A percentile compares a stretch with the other conserved stretches of the same genome.
Evolutionary conservation across 1,140 invertebrate species (phyloP).

Genomic region (Euborellia annulipes): DNA sequence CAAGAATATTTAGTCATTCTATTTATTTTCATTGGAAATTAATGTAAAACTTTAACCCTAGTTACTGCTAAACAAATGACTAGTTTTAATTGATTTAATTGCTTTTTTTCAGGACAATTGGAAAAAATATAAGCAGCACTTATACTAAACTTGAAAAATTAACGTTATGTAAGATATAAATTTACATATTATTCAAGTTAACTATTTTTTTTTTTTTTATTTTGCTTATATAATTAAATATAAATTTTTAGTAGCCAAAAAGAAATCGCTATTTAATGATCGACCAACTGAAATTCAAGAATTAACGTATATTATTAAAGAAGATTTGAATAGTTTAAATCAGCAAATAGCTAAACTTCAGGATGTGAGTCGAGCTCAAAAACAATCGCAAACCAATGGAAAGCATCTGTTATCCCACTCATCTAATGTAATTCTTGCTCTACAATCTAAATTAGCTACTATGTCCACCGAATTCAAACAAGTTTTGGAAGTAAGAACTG

Average conservation of each 20-base stretch:
- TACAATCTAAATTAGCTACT: slow-evolving; percentile 88
- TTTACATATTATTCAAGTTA: slow-evolving; percentile 3
- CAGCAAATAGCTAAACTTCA: slow-evolving; percentile 85
- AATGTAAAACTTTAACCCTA: background rate
- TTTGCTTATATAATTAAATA: slow-evolving; percentile 2
- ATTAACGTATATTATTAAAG: slow-evolving; percentile 93
- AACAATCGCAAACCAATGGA: slow-evolving; percentile 34
- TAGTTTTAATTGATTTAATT: slow-evolving; percentile 10
- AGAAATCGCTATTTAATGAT: slow-evolving; percentile 94
- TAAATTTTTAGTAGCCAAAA: slow-evolving; percentile 80
- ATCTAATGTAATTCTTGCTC: slow-evolving; percentile 81
- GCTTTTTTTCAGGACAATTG: slow-evolving; percentile 57
- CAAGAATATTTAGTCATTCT: too few relatives aligned
- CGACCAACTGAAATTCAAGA: slow-evolving; percentile 91
- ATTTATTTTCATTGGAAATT: too few relatives aligned
- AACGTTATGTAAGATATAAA: slow-evolving; percentile 59
- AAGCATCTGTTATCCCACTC: slow-evolving; percentile 87
- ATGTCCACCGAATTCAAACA: slow-evolving; percentile 96
- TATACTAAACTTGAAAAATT: slow-evolving; percentile 95
- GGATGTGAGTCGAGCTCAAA: slow-evolving; percentile 54
- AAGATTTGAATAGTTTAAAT: slow-evolving; percentile 87
- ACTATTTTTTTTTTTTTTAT: slow-evolving; percentile 4
- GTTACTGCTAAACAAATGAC: too few relatives aligned
- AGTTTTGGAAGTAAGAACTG: slow-evolving; percentile 76
- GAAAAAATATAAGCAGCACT: slow-evolving; percentile 87